These are phyloP conservation scores for Dolichoris vasculosae DNA, from an alignment of 1,140 invertebrate genomes.

Conservation along the genomic window DNA sequence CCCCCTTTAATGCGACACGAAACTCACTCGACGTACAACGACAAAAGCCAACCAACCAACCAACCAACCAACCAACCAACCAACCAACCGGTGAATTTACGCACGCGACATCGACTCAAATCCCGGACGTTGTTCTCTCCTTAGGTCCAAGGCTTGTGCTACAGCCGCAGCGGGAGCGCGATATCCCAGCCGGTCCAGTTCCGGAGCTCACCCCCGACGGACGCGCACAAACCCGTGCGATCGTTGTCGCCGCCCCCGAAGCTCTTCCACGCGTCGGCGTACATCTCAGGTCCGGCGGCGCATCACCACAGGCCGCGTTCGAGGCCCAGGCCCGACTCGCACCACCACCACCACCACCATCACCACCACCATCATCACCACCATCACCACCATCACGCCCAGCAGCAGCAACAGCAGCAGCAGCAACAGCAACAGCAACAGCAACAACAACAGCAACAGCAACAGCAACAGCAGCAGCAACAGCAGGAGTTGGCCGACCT, in stretches of 20 bases:
- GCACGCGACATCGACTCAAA: not conserved
- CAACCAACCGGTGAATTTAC: no score
- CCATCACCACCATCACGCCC: conserved; percentile 58
- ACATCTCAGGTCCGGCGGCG: conserved; percentile 3
- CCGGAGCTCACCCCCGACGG: conserved; percentile 90
- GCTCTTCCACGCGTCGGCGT: conserved; percentile 79
- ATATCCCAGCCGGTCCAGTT: conserved; percentile 88
- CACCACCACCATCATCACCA: conserved; percentile 59
- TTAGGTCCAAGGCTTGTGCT: conserved; percentile 74
- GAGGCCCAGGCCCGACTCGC: conserved; percentile 62
- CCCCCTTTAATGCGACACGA: no score
- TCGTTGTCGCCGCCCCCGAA: conserved; percentile 83
- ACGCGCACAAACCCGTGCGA: conserved; percentile 86
- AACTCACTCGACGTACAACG: no score
- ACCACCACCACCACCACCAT: conserved; percentile 62
- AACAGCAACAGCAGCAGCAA: conserved; percentile 57
- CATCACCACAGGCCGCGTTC: conserved; percentile 61
- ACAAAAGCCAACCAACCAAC: no score
- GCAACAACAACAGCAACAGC: conserved; percentile 39
- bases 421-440: conserved; percentile 59
- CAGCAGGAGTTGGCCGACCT: conserved; percentile 61
- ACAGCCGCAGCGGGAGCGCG: conserved; percentile 67
- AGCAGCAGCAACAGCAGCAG: conserved; percentile 59
- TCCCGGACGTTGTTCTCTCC: not conserved
- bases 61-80: no score